Conservation (phyloP, 2,888 invertebrate species). For the Rhagium mordax region DNA sequence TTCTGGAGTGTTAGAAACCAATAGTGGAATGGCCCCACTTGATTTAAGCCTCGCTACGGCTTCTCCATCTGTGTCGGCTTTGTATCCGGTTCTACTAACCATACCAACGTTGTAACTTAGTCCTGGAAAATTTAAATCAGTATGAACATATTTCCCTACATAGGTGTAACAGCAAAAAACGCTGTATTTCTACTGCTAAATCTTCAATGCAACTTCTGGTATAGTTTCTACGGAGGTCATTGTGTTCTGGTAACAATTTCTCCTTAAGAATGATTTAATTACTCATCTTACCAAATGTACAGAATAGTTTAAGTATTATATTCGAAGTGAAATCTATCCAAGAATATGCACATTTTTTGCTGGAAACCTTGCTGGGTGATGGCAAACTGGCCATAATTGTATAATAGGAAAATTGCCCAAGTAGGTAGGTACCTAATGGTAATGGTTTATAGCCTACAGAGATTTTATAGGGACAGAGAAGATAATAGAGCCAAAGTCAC, state of each 20-base stretch:
- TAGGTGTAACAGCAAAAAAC: no score
- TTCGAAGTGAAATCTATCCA: not conserved
- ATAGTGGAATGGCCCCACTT: slow-evolving; percentile 76
- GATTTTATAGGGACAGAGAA: no score
- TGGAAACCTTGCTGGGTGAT: not conserved
- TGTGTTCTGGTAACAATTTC: not conserved
- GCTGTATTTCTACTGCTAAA: no score
- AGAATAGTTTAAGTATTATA: not conserved
- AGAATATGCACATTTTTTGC: not conserved
- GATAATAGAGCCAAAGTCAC: no score
- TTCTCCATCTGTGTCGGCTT: slow-evolving; percentile 72
- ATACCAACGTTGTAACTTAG: slow-evolving; percentile 66
- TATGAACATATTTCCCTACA: no score
- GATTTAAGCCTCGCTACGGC: slow-evolving; percentile 70
- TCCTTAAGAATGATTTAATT: not conserved
- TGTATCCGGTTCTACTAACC: slow-evolving; percentile 59
- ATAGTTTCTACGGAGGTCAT: no score
- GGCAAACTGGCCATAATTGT: not conserved
- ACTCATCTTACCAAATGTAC: not conserved
- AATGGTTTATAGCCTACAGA: no score
- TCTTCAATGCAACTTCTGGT: no score
- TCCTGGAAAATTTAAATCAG: slow-evolving; percentile 56
- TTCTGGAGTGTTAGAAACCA: slow-evolving; percentile 78
- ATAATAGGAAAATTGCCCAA: not conserved
- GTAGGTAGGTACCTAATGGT: no score